These are phyloP conservation scores for Fregetta grallaria DNA, from an alignment of 2,113 vertebrate species.

Conservation along the genomic window DNA sequence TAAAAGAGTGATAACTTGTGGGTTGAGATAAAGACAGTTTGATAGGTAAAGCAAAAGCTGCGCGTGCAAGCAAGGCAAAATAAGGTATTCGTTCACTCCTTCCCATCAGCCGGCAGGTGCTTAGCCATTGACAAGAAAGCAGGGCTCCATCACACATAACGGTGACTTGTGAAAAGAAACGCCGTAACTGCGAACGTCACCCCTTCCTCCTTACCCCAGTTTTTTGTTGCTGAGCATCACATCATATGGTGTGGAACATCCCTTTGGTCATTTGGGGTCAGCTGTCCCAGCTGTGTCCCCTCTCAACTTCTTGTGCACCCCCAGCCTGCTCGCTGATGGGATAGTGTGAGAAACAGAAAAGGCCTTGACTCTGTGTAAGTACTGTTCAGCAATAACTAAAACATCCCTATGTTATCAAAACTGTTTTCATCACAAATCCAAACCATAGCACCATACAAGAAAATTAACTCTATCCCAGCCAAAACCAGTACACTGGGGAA, in stretches of 20 bases:
- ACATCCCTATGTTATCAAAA: neutral
- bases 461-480: neutral
- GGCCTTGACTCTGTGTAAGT: neutral
- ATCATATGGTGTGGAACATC: neutral
- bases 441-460: neutral
- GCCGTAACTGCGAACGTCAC: neutral
- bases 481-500: neutral
- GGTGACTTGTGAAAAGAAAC: neutral
- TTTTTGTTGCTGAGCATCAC: neutral
- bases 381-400: neutral
- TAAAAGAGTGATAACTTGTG: neutral
- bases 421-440: neutral
- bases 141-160: neutral
- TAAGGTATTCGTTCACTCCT: neutral
- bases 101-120: neutral
- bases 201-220: neutral
- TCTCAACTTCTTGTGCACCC: neutral
- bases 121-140: neutral
- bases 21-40: neutral
- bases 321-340: neutral
- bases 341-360: neutral
- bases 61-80: rapidly evolving
- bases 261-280: neutral
- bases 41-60: neutral
- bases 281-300: neutral